Percentiles rank a stretch among this genome's conserved stretches.
phyloP scores from a whole-genome alignment of 2,888 invertebrate genomes.

The Ophion ventricosus region DNA sequence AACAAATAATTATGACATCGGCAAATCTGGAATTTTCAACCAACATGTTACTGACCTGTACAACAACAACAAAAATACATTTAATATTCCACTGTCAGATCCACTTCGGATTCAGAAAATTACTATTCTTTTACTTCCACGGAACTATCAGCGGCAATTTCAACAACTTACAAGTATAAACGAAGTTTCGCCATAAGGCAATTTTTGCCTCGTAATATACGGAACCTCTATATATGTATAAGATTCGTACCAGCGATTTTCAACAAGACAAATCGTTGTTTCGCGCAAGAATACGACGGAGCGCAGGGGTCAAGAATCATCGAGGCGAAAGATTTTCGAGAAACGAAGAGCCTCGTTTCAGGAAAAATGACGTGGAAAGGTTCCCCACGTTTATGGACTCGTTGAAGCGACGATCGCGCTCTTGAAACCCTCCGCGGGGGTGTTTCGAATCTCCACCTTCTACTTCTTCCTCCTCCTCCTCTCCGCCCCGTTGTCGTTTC shows the following conservation, averaged over 20 bases:
- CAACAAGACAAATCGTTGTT: background rate
- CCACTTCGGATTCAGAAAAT: too few relatives aligned
- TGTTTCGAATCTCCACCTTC: background rate
- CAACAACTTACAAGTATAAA: too few relatives aligned
- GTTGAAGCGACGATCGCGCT: conserved; percentile 47
- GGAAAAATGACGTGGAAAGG: conserved; percentile 28
- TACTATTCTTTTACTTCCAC: too few relatives aligned
- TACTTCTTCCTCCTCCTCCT: background rate
- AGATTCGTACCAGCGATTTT: background rate
- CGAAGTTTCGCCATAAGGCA: background rate
- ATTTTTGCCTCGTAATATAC: background rate
- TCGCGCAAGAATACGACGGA: conserved; percentile 9
- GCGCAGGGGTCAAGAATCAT: background rate
- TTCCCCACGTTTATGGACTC: conserved; percentile 32
- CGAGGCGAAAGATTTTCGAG: conserved; percentile 7
- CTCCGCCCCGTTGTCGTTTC: conserved; percentile 2
- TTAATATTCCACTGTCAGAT: too few relatives aligned
- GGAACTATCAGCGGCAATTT: too few relatives aligned
- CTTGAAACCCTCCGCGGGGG: conserved; percentile 26
- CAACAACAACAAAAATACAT: too few relatives aligned
- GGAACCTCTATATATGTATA: background rate
- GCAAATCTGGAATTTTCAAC: too few relatives aligned
- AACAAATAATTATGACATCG: too few relatives aligned
- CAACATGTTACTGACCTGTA: too few relatives aligned
- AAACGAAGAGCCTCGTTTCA: conserved; percentile 29